A percentile compares a stretch with the other conserved stretches of the same genome.
Evolutionary conservation across 2,888 invertebrate species (phyloP).

Genomic region (Oscheius onirici): DNA sequence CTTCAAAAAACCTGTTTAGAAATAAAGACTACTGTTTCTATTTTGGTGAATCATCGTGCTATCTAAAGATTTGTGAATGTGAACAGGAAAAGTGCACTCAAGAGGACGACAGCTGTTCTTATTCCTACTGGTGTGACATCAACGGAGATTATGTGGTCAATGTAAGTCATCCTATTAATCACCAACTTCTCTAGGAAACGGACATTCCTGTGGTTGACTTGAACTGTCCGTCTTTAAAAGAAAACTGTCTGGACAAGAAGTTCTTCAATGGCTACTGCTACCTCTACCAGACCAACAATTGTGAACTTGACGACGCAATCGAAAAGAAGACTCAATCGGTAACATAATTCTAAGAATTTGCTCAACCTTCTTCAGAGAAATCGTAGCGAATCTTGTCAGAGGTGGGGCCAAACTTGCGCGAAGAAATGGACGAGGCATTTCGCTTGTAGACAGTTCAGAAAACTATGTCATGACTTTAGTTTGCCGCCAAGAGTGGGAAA

Average conservation of each 20-base stretch:
- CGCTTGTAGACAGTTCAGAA: constrained; percentile 40
- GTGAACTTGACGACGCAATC: constrained; percentile 27
- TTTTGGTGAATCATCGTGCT: constrained; percentile 45
- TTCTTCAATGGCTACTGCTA: constrained; percentile 47
- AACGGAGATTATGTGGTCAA: constrained; percentile 11
- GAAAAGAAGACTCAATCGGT: constrained; percentile 29
- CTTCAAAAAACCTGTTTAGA: constrained; percentile 29
- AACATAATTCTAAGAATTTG: neutral
- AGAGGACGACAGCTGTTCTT: constrained; percentile 30
- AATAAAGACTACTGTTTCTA: constrained; percentile 51
- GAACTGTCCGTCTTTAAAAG: constrained; percentile 36
- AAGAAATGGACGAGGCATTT: constrained; percentile 42
- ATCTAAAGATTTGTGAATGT: constrained; percentile 45
- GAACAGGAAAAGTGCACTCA: constrained; percentile 14
- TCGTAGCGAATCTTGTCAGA: neutral
- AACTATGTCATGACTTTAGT: constrained; percentile 36
- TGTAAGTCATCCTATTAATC: neutral
- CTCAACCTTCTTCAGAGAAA: constrained; percentile 1
- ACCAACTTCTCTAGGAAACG: neutral
- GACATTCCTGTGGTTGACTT: constrained; percentile 15
- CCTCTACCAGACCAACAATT: constrained; percentile 38
- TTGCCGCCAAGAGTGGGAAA: constrained; percentile 24
- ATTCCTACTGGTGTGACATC: constrained; percentile 1
- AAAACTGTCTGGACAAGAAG: constrained; percentile 35
- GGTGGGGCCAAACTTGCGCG: constrained; percentile 28